phyloP scores from a whole-genome alignment of 2,113 vertebrate species.

The Hemibagrus wyckioides region DNA sequence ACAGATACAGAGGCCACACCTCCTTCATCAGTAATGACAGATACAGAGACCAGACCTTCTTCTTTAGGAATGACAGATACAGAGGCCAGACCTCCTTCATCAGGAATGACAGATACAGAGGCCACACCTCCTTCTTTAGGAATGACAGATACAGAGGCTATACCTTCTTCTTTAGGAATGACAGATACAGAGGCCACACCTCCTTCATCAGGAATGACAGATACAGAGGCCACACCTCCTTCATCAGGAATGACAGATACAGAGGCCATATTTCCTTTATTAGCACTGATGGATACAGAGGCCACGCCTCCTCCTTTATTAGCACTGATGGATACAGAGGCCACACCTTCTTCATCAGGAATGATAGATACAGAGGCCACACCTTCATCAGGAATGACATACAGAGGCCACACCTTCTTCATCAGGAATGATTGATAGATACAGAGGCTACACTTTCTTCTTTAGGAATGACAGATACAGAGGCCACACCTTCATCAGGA shows the following conservation, averaged over 20 bases:
- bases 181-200: background rate
- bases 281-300: background rate
- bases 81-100: no score
- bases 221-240: background rate
- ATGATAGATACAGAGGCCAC: background rate
- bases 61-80: no score
- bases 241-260: background rate
- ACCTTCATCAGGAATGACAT: background rate
- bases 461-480: no score
- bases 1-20: no score
- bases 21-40: no score
- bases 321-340: background rate
- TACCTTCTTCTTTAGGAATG: background rate
- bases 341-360: background rate
- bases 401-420: background rate
- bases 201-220: background rate
- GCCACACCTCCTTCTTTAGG: background rate
- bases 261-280: background rate
- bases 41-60: no score
- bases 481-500: no score
- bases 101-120: background rate
- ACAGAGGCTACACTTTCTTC: no score
- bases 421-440: background rate
- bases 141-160: background rate
- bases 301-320: background rate